These are phyloP conservation scores for Beroe forskalii DNA, from an alignment of 37 sponge, comb jelly and placozoan genomes.

Conservation along the genomic window DNA sequence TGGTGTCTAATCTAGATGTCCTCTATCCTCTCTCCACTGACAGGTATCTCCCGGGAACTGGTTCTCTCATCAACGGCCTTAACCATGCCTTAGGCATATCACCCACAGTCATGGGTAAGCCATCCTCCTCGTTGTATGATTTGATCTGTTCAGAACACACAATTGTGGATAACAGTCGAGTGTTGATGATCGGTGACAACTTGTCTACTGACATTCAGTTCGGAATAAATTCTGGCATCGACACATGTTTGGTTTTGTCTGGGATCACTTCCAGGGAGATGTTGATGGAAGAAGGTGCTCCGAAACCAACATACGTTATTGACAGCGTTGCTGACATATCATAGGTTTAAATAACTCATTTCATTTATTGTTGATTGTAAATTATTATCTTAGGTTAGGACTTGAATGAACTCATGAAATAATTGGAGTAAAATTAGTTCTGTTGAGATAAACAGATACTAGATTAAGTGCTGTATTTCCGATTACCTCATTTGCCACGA, in stretches of 20 bases:
- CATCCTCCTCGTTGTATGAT: conserved; percentile 34
- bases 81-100: not conserved
- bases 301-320: conserved; percentile 27
- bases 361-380: too few relatives aligned
- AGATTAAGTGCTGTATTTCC: too few relatives aligned
- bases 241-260: conserved; percentile 48
- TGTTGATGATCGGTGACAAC: conserved; percentile 67
- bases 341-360: too few relatives aligned
- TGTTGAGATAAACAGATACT: too few relatives aligned
- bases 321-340: conserved; percentile 36
- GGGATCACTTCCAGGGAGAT: conserved; percentile 57
- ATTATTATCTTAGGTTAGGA: too few relatives aligned
- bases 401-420: too few relatives aligned
- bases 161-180: conserved; percentile 3
- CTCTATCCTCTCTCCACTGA: not conserved
- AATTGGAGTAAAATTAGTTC: too few relatives aligned
- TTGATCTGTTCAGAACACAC: conserved; percentile 24
- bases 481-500: too few relatives aligned
- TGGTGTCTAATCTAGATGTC: conserved; percentile 36
- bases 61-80: conserved; percentile 24
- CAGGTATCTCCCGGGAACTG: conserved; percentile 35
- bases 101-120: conserved; percentile 67
- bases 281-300: not conserved
- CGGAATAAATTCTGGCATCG: conserved; percentile 58
- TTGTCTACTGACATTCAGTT: conserved; percentile 66